These are phyloP conservation scores for Bucco capensis DNA, from an alignment of 2,113 vertebrate genomes.

Conservation along the genomic window DNA sequence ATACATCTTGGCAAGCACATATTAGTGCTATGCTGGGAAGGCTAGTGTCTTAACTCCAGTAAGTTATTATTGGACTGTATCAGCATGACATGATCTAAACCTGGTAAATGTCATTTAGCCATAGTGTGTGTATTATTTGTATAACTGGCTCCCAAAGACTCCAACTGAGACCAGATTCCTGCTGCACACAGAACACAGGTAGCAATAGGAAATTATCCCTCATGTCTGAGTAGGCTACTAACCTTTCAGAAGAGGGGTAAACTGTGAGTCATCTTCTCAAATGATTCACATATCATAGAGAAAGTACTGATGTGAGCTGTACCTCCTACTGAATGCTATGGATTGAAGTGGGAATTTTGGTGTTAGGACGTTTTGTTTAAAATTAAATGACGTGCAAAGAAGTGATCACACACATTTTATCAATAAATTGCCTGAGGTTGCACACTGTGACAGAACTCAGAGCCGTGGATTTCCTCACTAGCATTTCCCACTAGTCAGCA, in stretches of 20 bases:
- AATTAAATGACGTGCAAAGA: neutral
- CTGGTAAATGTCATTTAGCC: neutral
- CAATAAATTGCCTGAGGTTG: neutral
- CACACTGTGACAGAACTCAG: neutral
- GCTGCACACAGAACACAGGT: neutral
- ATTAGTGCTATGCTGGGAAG: neutral
- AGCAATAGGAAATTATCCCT: neutral
- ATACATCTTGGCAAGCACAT: neutral
- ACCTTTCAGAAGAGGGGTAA: neutral
- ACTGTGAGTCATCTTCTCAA: neutral
- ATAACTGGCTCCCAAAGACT: neutral
- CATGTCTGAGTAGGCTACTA: neutral
- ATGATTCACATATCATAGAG: neutral
- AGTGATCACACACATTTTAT: neutral
- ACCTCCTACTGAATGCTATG: neutral
- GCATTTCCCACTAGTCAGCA: neutral
- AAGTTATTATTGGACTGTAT: neutral
- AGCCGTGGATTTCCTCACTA: neutral
- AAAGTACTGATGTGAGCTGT: neutral
- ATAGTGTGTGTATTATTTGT: neutral
- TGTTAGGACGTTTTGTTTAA: neutral
- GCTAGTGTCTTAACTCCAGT: neutral
- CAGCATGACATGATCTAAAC: rapidly evolving
- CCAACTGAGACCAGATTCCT: neutral
- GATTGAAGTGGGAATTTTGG: neutral